A percentile compares a stretch with the other conserved stretches of the same genome.
These are phyloP conservation scores for Boleophthalmus pectinirostris DNA, from an alignment of 2,113 vertebrate genomes.

Conservation along the genomic window DNA sequence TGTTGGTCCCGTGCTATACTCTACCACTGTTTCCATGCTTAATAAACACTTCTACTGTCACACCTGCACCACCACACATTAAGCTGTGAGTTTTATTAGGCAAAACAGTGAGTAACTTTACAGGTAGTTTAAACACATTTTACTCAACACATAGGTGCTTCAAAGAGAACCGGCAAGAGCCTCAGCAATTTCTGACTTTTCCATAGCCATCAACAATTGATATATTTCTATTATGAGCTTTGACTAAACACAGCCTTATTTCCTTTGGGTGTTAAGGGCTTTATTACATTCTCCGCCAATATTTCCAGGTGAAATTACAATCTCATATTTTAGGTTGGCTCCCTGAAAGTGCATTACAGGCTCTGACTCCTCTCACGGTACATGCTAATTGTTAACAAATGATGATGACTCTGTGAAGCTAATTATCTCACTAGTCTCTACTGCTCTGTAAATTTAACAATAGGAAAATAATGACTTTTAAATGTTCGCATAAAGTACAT, in stretches of 20 bases:
- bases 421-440: slow-evolving; percentile 6
- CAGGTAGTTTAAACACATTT: background rate
- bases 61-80: background rate
- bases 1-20: no score
- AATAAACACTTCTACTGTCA: background rate
- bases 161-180: background rate
- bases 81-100: slow-evolving; percentile 6
- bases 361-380: background rate
- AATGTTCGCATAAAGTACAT: slow-evolving; percentile 2
- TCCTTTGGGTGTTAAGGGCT: slow-evolving; percentile 2
- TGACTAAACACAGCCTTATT: slow-evolving; percentile 2
- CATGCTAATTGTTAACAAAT: slow-evolving; percentile 12
- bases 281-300: background rate
- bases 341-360: background rate
- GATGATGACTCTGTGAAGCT: slow-evolving; percentile 3
- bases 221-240: slow-evolving; percentile 9
- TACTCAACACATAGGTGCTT: background rate
- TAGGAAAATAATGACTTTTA: slow-evolving; percentile 5
- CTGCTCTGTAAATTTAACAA: slow-evolving; percentile 1
- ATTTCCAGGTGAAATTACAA: slow-evolving; percentile 3
- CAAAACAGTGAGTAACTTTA: slow-evolving; percentile 1
- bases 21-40: background rate
- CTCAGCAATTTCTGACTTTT: slow-evolving; percentile 4
- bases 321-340: slow-evolving; percentile 6
- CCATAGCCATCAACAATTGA: slow-evolving; percentile 6